Evolutionary conservation across 2,888 invertebrate species (phyloP).

Genomic region (Seira ritae): DNA sequence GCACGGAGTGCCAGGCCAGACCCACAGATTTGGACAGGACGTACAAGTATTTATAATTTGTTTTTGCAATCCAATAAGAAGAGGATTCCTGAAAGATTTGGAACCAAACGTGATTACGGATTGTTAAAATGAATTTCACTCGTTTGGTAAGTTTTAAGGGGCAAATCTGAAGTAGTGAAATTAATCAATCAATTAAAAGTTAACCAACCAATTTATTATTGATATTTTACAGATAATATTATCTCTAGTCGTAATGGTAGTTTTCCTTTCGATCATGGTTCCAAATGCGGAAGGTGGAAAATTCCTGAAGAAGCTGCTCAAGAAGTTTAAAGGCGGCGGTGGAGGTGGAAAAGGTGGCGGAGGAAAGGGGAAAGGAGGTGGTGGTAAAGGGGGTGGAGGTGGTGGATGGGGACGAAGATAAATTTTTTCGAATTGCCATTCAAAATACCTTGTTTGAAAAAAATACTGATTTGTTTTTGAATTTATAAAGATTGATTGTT

Average conservation of each 20-base stretch:
- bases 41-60: too few species aligned
- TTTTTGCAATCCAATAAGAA: too few species aligned
- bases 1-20: too few species aligned
- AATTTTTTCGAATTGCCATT: background rate
- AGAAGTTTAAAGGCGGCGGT: conserved; percentile 35
- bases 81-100: too few species aligned
- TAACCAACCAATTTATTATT: too few species aligned
- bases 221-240: conserved; percentile 21
- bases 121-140: conserved; percentile 27
- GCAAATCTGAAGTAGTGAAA: background rate
- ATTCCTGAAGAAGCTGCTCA: conserved; percentile 40
- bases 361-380: conserved; percentile 26
- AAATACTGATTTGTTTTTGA: background rate
- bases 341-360: background rate
- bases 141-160: conserved; percentile 21
- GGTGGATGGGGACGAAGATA: background rate
- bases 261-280: conserved; percentile 38
- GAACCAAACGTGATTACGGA: too few species aligned
- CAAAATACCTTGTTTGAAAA: conserved; percentile 28
- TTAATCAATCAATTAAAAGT: background rate
- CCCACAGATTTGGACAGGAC: too few species aligned
- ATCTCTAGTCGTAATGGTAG: conserved; percentile 20
- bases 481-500: too few species aligned
- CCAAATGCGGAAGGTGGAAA: conserved; percentile 49
- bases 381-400: background rate